Percentiles rank a stretch among this genome's conserved stretches.
Evolutionary conservation across 2,888 invertebrate species (phyloP).

Genomic region (Heteromyza rotundicornis): DNA sequence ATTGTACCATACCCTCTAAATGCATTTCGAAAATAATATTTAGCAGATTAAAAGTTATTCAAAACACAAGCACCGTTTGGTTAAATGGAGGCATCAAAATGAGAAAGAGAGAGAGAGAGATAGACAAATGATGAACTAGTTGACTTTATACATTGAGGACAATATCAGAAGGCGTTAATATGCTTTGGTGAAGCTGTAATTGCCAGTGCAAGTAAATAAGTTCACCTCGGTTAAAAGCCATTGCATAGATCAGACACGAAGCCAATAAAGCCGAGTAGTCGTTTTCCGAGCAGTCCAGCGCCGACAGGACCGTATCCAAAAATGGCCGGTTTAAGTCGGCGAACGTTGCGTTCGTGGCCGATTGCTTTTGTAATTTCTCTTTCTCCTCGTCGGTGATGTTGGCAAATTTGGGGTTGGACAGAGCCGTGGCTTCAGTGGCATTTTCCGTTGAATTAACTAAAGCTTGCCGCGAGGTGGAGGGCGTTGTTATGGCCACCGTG

Average conservation of each 20-base stretch:
- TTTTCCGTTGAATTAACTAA: too few species aligned
- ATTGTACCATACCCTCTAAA: conserved; percentile 54
- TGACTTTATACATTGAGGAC: conserved; percentile 11
- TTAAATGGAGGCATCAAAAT: conserved; percentile 13
- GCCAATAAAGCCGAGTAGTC: conserved; percentile 94
- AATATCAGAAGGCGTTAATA: too few species aligned
- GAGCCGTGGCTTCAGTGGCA: neutral
- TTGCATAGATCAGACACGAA: conserved; percentile 88
- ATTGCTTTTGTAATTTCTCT: conserved; percentile 66
- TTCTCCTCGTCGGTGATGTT: conserved; percentile 96
- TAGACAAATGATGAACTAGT: conserved; percentile 20
- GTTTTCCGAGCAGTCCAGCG: conserved; percentile 88
- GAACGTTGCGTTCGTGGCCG: conserved; percentile 39
- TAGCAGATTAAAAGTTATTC: conserved; percentile 7
- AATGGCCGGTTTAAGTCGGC: conserved; percentile 67
- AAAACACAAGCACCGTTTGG: conserved; percentile 21
- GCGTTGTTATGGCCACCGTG: conserved; percentile 21
- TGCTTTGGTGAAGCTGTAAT: too few species aligned
- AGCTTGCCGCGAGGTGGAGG: neutral
- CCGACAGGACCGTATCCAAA: conserved; percentile 85
- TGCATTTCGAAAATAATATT: conserved; percentile 24
- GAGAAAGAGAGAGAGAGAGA: conserved; percentile 19
- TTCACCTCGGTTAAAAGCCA: conserved; percentile 92
- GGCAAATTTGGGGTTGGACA: conserved; percentile 53
- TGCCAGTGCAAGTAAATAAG: conserved; percentile 14